These are phyloP conservation scores for Fundulus diaphanus DNA, from an alignment of 2,797 vertebrate genomes.

Conservation along the genomic window DNA sequence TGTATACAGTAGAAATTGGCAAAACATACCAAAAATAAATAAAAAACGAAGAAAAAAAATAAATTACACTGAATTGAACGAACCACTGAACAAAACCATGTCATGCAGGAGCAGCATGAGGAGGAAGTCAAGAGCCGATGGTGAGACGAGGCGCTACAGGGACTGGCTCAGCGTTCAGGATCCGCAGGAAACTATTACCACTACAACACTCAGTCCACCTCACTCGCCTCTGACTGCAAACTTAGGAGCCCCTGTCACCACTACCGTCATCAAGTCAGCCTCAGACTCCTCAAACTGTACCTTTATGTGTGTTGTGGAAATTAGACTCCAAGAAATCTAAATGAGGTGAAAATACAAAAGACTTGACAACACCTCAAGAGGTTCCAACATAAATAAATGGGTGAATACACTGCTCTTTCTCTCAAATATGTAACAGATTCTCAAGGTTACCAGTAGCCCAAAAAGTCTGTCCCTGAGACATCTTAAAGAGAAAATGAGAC, in stretches of 20 bases:
- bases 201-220: constrained; percentile 77
- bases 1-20: constrained; percentile 84
- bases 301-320: constrained; percentile 44
- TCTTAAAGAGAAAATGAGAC: constrained; percentile 54
- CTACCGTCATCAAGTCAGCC: constrained; percentile 56
- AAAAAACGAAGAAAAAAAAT: constrained; percentile 61
- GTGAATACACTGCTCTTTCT: constrained; percentile 54
- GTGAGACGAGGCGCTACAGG: constrained; percentile 65
- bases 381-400: constrained; percentile 32
- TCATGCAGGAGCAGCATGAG: constrained; percentile 69
- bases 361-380: constrained; percentile 22
- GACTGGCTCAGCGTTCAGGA: constrained; percentile 87
- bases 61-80: constrained; percentile 74
- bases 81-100: constrained; percentile 57
- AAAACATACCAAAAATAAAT: constrained; percentile 77
- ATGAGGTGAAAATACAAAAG: constrained; percentile 29
- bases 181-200: constrained; percentile 85
- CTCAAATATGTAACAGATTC: constrained; percentile 64
- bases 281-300: constrained; percentile 64
- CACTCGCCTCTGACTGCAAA: constrained; percentile 65
- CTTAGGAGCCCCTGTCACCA: constrained; percentile 69
- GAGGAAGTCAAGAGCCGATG: constrained; percentile 55
- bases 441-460: constrained; percentile 77
- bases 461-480: constrained; percentile 77
- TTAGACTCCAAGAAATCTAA: constrained; percentile 30